Percentiles rank a stretch among this genome's conserved stretches.
Evolutionary conservation across 2,888 invertebrate species (phyloP).

Genomic region (Aethes cnicana): DNA sequence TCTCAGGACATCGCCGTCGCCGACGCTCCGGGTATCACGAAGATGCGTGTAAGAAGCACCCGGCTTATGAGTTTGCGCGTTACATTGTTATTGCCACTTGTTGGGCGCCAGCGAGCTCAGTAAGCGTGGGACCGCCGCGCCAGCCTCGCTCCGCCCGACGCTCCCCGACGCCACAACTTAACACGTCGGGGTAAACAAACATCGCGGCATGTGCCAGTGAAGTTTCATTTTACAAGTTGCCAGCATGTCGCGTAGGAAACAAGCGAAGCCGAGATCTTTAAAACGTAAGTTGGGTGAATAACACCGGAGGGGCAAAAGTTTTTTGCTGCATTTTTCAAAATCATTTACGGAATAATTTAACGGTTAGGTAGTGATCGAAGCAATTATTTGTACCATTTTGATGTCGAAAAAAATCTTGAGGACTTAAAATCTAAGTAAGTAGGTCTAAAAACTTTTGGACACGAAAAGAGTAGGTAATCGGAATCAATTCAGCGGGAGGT

Average conservation of each 20-base stretch:
- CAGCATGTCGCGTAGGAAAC: slow-evolving; percentile 86
- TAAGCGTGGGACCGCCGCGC: slow-evolving; percentile 70
- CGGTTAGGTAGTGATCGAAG: too few relatives aligned
- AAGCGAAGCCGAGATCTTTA: slow-evolving; percentile 86
- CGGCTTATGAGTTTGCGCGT: slow-evolving; percentile 75
- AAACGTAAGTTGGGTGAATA: slow-evolving; percentile 85
- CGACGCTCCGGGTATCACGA: too few relatives aligned
- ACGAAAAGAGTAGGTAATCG: too few relatives aligned
- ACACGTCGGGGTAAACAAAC: slow-evolving; percentile 11
- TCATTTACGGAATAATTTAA: too few relatives aligned
- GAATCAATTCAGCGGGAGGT: too few relatives aligned
- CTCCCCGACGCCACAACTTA: slow-evolving; percentile 28
- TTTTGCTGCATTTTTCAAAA: too few relatives aligned
- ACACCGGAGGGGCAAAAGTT: too few relatives aligned
- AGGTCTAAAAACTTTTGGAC: too few relatives aligned
- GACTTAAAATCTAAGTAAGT: too few relatives aligned
- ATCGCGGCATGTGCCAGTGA: slow-evolving; percentile 20
- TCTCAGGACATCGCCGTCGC: too few relatives aligned
- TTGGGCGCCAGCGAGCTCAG: slow-evolving; percentile 78
- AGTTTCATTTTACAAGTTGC: slow-evolving; percentile 36
- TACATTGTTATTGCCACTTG: slow-evolving; percentile 77
- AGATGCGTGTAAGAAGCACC: slow-evolving; percentile 42
- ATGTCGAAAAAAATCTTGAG: too few relatives aligned
- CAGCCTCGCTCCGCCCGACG: slow-evolving; percentile 45
- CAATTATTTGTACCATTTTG: too few relatives aligned